phyloP scores from a whole-genome alignment of 2,888 invertebrate genomes.

The Mythimna albipuncta region DNA sequence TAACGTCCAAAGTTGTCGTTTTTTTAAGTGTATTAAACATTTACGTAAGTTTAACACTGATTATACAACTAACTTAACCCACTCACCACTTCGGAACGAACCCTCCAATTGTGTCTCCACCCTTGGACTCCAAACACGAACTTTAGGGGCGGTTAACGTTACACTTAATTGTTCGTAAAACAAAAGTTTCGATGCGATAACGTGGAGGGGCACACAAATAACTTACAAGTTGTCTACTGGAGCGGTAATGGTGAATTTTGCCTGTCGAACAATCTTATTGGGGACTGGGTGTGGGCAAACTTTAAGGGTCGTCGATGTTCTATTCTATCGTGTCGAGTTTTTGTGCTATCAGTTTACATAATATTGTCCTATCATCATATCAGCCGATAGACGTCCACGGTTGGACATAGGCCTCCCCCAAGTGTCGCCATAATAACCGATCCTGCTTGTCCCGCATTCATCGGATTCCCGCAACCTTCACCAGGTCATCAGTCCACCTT shows the following conservation, averaged over 20 bases:
- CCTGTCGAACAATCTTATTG: conserved; percentile 46
- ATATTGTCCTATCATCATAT: no score
- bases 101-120: conserved; percentile 63
- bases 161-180: conserved; percentile 88
- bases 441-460: no score
- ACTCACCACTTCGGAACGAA: conserved; percentile 1
- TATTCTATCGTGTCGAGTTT: background rate
- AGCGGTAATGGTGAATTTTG: conserved; percentile 46
- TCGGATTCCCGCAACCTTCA: no score
- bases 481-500: no score
- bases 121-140: conserved; percentile 73
- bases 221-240: conserved; percentile 66
- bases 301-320: background rate
- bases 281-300: conserved; percentile 5
- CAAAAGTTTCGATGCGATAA: conserved; percentile 86
- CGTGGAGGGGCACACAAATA: conserved; percentile 69
- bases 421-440: no score
- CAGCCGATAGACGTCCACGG: no score
- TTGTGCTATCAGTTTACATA: background rate
- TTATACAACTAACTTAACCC: background rate
- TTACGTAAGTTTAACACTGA: background rate
- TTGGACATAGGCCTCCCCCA: no score
- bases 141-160: conserved; percentile 81
- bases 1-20: no score
- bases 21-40: background rate